A percentile compares a stretch with the other conserved stretches of the same genome.
These are phyloP conservation scores for Harlomillsia oculata DNA, from an alignment of 1,140 invertebrate genomes.

Conservation along the genomic window DNA sequence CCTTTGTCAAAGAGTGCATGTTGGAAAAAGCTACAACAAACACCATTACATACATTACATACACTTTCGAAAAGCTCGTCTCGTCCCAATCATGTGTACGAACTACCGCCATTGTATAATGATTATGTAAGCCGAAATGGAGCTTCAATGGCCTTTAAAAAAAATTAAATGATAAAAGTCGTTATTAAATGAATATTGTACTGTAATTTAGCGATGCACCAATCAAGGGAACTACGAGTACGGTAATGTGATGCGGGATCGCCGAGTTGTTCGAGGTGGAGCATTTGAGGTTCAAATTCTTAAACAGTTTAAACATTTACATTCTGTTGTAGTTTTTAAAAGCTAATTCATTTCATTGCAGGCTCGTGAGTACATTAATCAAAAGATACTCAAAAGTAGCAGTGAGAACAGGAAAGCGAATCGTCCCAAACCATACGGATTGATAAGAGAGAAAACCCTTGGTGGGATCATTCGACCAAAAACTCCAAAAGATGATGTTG, in stretches of 20 bases:
- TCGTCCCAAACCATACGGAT: background rate
- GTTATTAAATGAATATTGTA: background rate
- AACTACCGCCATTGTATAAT: background rate
- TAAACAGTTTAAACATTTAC: background rate
- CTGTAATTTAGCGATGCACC: background rate
- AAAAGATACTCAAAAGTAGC: background rate
- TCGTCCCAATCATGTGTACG: background rate
- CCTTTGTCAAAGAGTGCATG: too few species aligned
- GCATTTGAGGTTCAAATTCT: background rate
- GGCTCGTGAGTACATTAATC: background rate
- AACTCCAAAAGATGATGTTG: background rate
- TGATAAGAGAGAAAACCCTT: background rate
- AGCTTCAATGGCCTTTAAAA: too few species aligned
- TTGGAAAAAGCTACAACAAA: too few species aligned
- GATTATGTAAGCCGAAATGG: background rate
- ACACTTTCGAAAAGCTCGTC: background rate
- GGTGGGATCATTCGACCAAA: slow-evolving; percentile 2
- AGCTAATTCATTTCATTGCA: too few species aligned
- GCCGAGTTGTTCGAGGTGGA: background rate
- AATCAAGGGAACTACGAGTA: background rate
- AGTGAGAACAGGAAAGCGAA: background rate
- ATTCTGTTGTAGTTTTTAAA: background rate
- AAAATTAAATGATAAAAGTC: background rate
- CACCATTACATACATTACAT: background rate
- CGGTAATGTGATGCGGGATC: background rate